Conservation (phyloP, 35 echinoderm and acorn worm genomes). For the Holothuria glaberrima region DNA sequence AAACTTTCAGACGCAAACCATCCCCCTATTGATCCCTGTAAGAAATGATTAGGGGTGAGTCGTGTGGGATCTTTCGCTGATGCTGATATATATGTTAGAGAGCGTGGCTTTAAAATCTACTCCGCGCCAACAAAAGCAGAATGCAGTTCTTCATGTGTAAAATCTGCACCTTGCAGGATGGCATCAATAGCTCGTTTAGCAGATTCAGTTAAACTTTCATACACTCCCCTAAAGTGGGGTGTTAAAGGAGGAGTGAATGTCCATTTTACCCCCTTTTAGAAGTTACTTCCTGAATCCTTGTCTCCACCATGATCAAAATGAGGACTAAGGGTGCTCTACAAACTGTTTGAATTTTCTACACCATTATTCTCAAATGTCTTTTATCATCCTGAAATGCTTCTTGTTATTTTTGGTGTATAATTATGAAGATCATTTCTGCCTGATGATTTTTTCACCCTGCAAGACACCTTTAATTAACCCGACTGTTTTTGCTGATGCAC, state of each 20-base stretch:
- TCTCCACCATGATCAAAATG: slow-evolving; percentile 10
- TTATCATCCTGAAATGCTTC: slow-evolving; percentile 30
- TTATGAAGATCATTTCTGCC: neutral
- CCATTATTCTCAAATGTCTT: neutral
- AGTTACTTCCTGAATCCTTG: neutral
- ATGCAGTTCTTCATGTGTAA: slow-evolving; percentile 49
- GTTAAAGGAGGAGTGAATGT: slow-evolving; percentile 4
- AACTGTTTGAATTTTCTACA: slow-evolving; percentile 3
- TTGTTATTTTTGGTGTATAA: slow-evolving; percentile 13
- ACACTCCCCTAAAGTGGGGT: slow-evolving; percentile 46
- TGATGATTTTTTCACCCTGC: neutral
- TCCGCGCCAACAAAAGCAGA: slow-evolving; percentile 47
- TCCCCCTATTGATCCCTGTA: neutral
- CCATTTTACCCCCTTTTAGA: neutral
- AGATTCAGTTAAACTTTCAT: slow-evolving; percentile 34
- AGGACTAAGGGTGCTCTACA: slow-evolving; percentile 11
- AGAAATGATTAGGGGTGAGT: no score
- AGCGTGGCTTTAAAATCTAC: slow-evolving; percentile 14
- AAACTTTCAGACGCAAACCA: slow-evolving; percentile 11
- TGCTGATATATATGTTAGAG: slow-evolving; percentile 37
- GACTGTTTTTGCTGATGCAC: neutral
- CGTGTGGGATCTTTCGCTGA: neutral
- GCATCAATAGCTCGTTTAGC: slow-evolving; percentile 44
- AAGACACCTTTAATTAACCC: neutral
- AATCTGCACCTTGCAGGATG: slow-evolving; percentile 24